Conservation (phyloP, 2,888 invertebrate species). For the Keiferia lycopersicella region DNA sequence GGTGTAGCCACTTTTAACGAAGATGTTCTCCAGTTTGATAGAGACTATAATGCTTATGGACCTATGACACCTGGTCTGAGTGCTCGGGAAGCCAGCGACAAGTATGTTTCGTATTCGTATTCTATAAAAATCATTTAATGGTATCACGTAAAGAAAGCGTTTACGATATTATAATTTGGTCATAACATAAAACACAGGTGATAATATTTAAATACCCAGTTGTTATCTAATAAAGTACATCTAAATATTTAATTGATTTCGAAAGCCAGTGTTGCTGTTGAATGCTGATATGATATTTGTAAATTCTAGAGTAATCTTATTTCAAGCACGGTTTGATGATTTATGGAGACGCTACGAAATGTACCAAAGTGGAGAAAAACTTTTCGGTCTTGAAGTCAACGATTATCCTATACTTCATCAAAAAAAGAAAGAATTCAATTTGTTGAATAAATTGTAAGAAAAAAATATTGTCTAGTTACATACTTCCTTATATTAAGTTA, state of each 20-base stretch:
- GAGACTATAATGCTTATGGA: constrained; percentile 88
- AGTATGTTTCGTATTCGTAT: constrained; percentile 64
- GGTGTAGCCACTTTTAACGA: constrained; percentile 85
- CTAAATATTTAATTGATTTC: too few species aligned
- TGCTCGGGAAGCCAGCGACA: constrained; percentile 93
- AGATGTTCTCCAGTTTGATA: constrained; percentile 86
- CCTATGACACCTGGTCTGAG: constrained; percentile 92
- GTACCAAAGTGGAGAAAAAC: constrained; percentile 90
- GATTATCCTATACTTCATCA: constrained; percentile 90
- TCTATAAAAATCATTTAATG: too few species aligned
- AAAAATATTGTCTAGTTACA: too few species aligned
- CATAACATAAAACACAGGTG: too few species aligned
- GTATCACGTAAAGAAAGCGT: too few species aligned
- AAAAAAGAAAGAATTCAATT: constrained; percentile 91
- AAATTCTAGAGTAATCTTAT: constrained; percentile 82
- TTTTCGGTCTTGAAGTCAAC: constrained; percentile 91
- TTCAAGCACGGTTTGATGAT: constrained; percentile 91
- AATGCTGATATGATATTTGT: background rate
- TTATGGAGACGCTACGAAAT: constrained; percentile 90
- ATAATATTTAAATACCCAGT: too few species aligned
- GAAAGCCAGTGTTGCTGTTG: too few species aligned
- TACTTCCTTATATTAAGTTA: too few species aligned
- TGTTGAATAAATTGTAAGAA: constrained; percentile 90
- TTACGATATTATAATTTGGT: too few species aligned
- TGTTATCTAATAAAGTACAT: too few species aligned